Conservation (phyloP, 1,140 invertebrate species). For the Caenorhabditis inopinata region DNA sequence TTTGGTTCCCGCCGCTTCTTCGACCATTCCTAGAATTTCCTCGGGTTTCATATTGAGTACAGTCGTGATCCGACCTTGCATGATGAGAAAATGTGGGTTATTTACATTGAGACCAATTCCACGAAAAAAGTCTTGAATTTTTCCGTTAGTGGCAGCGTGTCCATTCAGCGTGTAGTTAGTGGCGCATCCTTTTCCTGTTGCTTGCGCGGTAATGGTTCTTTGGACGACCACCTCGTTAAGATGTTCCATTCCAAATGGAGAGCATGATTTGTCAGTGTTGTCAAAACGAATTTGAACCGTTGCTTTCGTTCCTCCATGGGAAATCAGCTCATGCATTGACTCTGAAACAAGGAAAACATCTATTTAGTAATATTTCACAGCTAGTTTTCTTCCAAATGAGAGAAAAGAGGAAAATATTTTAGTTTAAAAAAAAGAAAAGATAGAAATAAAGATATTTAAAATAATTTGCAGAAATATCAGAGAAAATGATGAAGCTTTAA, state of each 20-base stretch:
- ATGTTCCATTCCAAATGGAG: conserved; percentile 88
- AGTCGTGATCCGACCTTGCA: conserved; percentile 99
- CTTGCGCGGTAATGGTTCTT: conserved; percentile 69
- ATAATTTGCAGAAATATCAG: no score
- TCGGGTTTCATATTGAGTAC: conserved; percentile 97
- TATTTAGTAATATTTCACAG: no score
- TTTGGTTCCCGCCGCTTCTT: conserved; percentile 96
- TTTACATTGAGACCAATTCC: conserved; percentile 97
- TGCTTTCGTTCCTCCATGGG: conserved; percentile 93
- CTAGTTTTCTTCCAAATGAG: no score
- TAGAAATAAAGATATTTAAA: no score
- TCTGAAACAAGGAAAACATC: conserved; percentile 31
- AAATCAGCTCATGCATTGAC: conserved; percentile 89
- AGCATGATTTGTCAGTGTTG: conserved; percentile 78
- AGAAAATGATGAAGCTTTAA: no score
- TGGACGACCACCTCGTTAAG: conserved; percentile 89
- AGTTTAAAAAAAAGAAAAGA: no score
- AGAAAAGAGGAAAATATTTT: no score
- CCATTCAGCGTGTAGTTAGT: conserved; percentile 94
- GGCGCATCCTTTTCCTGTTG: conserved; percentile 73
- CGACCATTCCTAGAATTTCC: conserved; percentile 97
- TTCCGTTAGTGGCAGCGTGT: conserved; percentile 79
- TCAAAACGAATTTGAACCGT: conserved; percentile 94
- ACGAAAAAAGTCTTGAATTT: conserved; percentile 80
- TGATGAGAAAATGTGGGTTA: conserved; percentile 96